Conservation (phyloP, 2,888 invertebrate species). For the Pseudococcus jackbeardsleyi region DNA sequence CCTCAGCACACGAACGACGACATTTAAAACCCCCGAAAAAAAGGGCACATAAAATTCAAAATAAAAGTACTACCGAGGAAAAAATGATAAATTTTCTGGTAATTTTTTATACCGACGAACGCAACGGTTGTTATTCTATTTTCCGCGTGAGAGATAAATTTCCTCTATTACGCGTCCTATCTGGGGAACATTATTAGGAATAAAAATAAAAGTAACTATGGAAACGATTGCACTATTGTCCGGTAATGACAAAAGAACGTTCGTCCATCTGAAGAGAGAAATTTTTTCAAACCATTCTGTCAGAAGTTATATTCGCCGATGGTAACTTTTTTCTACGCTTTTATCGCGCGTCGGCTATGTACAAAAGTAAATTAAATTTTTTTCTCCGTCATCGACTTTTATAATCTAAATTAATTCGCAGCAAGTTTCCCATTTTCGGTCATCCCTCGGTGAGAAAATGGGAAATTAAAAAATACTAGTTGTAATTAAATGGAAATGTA, state of each 20-base stretch:
- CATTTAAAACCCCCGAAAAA: neutral
- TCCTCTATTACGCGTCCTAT: conserved; percentile 20
- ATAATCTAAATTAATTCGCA: conserved; percentile 49
- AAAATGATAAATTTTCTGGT: conserved; percentile 39
- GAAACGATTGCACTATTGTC: conserved; percentile 43
- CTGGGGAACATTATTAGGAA: conserved; percentile 42
- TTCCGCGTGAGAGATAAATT: conserved; percentile 41
- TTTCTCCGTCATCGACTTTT: conserved; percentile 32
- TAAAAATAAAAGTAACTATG: conserved; percentile 55
- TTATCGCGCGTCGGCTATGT: neutral
- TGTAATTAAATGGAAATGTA: conserved; percentile 46
- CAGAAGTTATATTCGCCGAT: conserved; percentile 32
- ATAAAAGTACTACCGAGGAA: neutral
- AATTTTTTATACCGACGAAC: conserved; percentile 10
- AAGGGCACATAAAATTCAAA: neutral
- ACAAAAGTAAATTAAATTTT: conserved; percentile 31
- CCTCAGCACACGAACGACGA: too few relatives aligned
- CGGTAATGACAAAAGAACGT: conserved; percentile 38
- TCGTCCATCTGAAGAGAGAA: conserved; percentile 38
- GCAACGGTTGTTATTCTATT: conserved; percentile 37
- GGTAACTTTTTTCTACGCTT: conserved; percentile 39
- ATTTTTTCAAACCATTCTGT: conserved; percentile 42
- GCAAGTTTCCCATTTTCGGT: conserved; percentile 47
- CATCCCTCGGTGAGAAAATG: neutral
- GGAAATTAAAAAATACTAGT: conserved; percentile 5